phyloP scores from a whole-genome alignment of 35 echinoderm and acorn worm genomes.

The Apostichopus japonicus region DNA sequence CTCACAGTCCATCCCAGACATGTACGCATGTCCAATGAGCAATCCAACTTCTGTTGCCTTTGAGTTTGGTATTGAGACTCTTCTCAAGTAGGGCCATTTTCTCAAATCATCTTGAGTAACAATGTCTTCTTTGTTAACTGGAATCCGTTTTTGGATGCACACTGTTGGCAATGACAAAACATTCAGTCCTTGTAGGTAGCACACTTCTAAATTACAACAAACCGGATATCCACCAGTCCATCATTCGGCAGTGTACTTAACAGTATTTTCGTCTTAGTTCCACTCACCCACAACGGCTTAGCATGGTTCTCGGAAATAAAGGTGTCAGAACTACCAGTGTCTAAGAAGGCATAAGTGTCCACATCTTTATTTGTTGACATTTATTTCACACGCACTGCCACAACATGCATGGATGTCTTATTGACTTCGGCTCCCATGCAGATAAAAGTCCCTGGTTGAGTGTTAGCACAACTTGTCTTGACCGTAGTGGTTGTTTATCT shows the following conservation, averaged over 20 bases:
- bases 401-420: constrained; percentile 25
- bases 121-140: constrained; percentile 23
- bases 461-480: not conserved
- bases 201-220: constrained; percentile 34
- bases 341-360: constrained; percentile 62
- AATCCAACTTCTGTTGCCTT: constrained; percentile 65
- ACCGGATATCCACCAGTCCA: not conserved
- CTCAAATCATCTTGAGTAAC: constrained; percentile 43
- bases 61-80: constrained; percentile 36
- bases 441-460: not conserved
- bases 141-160: too few relatives aligned
- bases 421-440: constrained; percentile 29
- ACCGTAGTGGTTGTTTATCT: not conserved
- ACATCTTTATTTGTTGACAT: constrained; percentile 14
- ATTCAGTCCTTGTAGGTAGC: constrained; percentile 26
- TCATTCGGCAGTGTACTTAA: constrained; percentile 22
- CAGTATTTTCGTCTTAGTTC: constrained; percentile 44
- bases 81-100: constrained; percentile 44
- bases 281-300: not conserved
- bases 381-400: constrained; percentile 37
- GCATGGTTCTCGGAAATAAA: constrained; percentile 23
- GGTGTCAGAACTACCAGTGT: constrained; percentile 45
- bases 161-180: constrained; percentile 12
- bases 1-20: constrained; percentile 58
- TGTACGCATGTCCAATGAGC: constrained; percentile 60